Conservation (phyloP, 1,140 invertebrate species). For the Drosophila tristis region DNA sequence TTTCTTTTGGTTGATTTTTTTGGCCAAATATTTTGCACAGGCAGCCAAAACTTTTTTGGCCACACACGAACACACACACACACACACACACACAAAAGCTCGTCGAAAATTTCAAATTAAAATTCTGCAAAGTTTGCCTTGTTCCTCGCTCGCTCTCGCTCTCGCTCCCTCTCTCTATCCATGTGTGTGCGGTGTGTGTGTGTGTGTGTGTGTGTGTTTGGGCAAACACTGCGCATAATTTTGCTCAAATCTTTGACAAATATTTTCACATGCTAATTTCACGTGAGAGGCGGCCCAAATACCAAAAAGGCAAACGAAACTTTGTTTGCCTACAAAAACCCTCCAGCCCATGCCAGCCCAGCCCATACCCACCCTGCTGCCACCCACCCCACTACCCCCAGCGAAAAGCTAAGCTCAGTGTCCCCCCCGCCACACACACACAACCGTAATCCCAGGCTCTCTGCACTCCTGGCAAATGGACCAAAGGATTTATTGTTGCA, state of each 20-base stretch:
- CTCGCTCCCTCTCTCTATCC: neutral
- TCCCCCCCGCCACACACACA: no score
- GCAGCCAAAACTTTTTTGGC: slow-evolving; percentile 64
- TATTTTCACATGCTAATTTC: slow-evolving; percentile 82
- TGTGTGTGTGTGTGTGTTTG: slow-evolving; percentile 59
- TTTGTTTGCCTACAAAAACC: slow-evolving; percentile 31
- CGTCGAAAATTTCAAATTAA: slow-evolving; percentile 76
- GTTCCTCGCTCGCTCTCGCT: slow-evolving; percentile 22
- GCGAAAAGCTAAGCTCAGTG: neutral
- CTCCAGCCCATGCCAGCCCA: neutral
- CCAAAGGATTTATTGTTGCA: slow-evolving; percentile 78
- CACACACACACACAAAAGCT: slow-evolving; percentile 42
- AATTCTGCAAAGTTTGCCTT: slow-evolving; percentile 73
- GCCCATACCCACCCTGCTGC: no score
- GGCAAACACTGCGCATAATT: slow-evolving; percentile 80
- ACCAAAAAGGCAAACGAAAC: slow-evolving; percentile 67
- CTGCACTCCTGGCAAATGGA: slow-evolving; percentile 51
- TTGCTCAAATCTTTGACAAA: slow-evolving; percentile 80
- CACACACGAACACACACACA: slow-evolving; percentile 8
- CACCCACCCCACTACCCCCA: neutral
- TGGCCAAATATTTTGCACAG: slow-evolving; percentile 68
- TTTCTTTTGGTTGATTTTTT: slow-evolving; percentile 25
- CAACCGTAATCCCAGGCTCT: neutral
- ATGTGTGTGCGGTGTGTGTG: slow-evolving; percentile 13
- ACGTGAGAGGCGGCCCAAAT: slow-evolving; percentile 67